Conservation (phyloP, 2,113 vertebrate species). For the Catharus minimus region DNA sequence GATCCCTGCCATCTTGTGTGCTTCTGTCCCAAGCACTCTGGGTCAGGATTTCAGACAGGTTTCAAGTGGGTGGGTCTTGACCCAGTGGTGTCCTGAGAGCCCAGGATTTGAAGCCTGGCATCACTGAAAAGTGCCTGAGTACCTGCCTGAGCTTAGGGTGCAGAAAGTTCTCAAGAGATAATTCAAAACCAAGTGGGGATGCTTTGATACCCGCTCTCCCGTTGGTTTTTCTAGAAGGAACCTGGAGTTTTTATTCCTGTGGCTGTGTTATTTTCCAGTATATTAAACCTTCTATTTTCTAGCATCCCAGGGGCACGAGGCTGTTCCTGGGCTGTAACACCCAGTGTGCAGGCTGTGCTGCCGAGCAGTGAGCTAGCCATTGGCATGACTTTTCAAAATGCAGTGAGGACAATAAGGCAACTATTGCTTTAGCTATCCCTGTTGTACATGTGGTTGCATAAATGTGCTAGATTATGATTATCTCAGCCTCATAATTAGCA, state of each 20-base stretch:
- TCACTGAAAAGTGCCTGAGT: not conserved
- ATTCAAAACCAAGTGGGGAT: not conserved
- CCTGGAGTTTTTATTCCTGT: not conserved
- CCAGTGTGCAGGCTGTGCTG: not conserved
- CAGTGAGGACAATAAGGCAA: conserved; percentile 51
- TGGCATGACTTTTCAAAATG: not conserved
- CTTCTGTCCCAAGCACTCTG: not conserved
- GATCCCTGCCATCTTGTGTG: accelerated
- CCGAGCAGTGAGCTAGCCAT: not conserved
- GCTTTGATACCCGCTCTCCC: not conserved
- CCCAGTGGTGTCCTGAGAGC: not conserved
- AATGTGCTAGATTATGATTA: conserved; percentile 74
- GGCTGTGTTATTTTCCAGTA: not conserved
- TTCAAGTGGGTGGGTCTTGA: not conserved
- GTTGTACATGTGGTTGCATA: conserved; percentile 60
- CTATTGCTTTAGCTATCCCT: conserved; percentile 60
- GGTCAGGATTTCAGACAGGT: not conserved
- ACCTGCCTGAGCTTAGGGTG: not conserved
- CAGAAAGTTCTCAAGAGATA: not conserved
- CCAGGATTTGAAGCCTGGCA: not conserved
- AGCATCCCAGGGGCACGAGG: not conserved
- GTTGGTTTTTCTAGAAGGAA: not conserved
- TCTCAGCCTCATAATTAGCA: conserved; percentile 75
- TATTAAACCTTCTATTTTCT: not conserved
- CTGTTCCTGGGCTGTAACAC: not conserved